Conservation (phyloP, 2,888 invertebrate species). For the Drosophila lutescens region DNA sequence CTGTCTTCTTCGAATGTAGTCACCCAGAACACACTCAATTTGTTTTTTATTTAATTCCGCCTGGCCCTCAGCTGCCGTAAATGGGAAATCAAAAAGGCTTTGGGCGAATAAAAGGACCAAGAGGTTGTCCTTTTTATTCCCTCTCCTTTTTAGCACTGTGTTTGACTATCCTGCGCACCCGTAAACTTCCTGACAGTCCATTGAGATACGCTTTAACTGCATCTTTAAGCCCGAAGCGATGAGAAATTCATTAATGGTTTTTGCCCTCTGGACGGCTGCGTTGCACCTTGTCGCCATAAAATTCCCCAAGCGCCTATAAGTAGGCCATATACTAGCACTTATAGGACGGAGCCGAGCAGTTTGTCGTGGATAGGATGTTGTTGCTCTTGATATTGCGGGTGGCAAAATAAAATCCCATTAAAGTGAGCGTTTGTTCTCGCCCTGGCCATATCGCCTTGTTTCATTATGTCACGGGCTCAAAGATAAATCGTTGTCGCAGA, state of each 20-base stretch:
- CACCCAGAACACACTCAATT: neutral
- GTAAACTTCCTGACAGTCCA: constrained; percentile 28
- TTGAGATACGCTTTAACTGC: constrained; percentile 37
- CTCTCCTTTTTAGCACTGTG: constrained; percentile 10
- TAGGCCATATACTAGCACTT: constrained; percentile 64
- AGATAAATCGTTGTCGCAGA: constrained; percentile 60
- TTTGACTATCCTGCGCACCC: constrained; percentile 20
- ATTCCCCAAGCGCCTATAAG: constrained; percentile 68
- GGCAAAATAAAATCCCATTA: constrained; percentile 61
- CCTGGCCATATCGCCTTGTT: constrained; percentile 51
- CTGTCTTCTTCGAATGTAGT: neutral
- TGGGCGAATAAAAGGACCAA: constrained; percentile 19
- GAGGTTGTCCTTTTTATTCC: constrained; percentile 16
- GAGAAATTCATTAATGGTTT: constrained; percentile 42
- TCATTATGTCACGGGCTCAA: constrained; percentile 56
- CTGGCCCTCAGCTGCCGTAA: neutral
- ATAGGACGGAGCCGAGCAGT: constrained; percentile 29
- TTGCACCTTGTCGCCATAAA: constrained; percentile 50
- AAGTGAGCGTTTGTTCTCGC: constrained; percentile 49
- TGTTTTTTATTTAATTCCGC: neutral
- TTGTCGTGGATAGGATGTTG: constrained; percentile 10
- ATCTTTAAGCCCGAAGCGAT: constrained; percentile 41
- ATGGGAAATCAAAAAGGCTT: constrained; percentile 24
- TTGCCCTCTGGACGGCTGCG: constrained; percentile 18
- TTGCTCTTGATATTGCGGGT: constrained; percentile 9